Conservation (phyloP, 1,140 invertebrate species). For the Chionoecetes opilio region DNA sequence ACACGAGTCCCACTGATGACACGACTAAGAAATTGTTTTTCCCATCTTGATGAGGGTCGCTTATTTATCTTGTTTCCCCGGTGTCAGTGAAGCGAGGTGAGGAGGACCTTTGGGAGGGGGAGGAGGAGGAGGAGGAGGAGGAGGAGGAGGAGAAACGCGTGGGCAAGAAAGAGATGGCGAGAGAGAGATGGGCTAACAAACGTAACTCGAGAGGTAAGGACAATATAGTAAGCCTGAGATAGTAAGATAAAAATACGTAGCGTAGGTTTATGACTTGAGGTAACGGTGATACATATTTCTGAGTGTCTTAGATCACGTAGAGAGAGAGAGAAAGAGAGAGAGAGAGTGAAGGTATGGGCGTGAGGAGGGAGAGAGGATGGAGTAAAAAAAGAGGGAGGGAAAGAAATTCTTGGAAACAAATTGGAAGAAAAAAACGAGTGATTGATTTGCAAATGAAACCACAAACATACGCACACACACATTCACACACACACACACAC, state of each 20-base stretch:
- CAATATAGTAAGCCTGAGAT: too few relatives aligned
- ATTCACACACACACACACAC: too few relatives aligned
- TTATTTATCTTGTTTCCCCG: conserved; percentile 1
- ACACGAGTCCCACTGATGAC: not conserved
- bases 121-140: not conserved
- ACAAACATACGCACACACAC: too few relatives aligned
- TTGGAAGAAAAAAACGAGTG: not conserved
- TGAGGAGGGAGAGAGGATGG: too few relatives aligned
- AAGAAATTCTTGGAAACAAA: not conserved
- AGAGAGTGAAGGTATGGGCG: not conserved
- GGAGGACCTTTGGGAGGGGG: not conserved
- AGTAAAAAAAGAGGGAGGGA: not conserved
- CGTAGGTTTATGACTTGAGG: too few relatives aligned
- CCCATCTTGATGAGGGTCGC: not conserved
- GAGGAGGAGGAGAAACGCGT: not conserved
- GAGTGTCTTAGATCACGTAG: not conserved
- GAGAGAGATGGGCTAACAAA: not conserved
- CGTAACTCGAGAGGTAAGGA: too few relatives aligned
- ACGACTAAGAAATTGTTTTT: not conserved
- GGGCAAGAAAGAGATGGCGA: not conserved
- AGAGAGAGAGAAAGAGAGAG: not conserved
- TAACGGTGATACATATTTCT: too few relatives aligned
- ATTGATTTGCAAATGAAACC: too few relatives aligned
- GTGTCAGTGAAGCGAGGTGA: conserved; percentile 12
- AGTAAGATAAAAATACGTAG: too few relatives aligned